phyloP scores from a whole-genome alignment of 2,888 invertebrate species.

The Drosophila helvetica region DNA sequence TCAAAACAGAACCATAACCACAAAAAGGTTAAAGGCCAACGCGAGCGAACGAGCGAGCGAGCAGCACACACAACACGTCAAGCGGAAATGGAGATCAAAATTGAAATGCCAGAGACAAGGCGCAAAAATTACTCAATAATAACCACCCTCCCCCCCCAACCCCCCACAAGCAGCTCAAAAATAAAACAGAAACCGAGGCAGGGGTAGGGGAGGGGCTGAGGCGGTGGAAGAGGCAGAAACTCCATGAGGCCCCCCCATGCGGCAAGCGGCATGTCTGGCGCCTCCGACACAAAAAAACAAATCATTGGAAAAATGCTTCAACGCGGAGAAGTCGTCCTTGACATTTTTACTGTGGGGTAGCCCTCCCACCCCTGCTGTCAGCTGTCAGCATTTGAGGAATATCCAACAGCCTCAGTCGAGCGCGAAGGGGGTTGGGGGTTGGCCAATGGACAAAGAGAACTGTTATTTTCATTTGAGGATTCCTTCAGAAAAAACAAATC shows the following conservation, averaged over 20 bases:
- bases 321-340: constrained; percentile 19
- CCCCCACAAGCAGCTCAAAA: constrained; percentile 4
- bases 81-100: constrained; percentile 50
- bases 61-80: constrained; percentile 18
- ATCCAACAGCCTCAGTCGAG: not conserved
- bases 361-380: no score
- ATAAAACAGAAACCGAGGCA: constrained; percentile 2
- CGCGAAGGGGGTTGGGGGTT: no score
- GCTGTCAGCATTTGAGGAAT: not conserved
- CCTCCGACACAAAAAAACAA: constrained; percentile 11
- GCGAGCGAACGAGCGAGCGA: not conserved
- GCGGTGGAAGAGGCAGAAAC: not conserved
- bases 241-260: not conserved
- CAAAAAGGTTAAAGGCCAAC: constrained; percentile 54
- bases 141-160: constrained; percentile 10
- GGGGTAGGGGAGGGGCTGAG: no score
- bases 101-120: constrained; percentile 9
- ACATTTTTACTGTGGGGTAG: constrained; percentile 6
- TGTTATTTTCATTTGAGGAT: no score
- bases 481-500: no score
- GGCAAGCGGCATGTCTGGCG: not conserved
- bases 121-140: constrained; percentile 26
- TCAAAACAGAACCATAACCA: constrained; percentile 16
- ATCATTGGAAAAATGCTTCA: constrained; percentile 2
- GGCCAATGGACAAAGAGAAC: no score